Evolutionary conservation across 1,140 invertebrate genomes (phyloP), one percentile per base, ranked within the genome.

Genomic region (Drosophila kikkawai): DNA sequence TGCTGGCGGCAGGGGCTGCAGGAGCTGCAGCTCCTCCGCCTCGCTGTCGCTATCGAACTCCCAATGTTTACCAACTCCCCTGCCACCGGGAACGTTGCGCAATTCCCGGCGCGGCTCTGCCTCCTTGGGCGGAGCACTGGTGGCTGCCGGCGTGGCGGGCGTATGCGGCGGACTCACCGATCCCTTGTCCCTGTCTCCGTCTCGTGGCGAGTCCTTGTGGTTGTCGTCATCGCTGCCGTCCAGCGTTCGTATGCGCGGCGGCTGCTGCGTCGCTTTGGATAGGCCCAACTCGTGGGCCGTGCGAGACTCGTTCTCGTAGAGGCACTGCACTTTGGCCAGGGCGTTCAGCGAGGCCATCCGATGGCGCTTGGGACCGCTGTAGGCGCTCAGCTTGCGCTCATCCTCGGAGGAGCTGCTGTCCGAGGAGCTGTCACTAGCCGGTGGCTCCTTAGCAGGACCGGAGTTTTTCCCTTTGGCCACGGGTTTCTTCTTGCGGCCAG

Each of bases 301-400:
- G 51, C 96, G 94, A 44, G 95, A 96, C 92, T 98, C 97, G 91
- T 98, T 98, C 92, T 98, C 97, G 80, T 98, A 98, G 13, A 98
- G 94, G 91, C 97, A 97, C 91, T 98, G 97, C 36, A 98, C 97
- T 94, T 98, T 98, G n/a, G 97, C 97, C 79, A 97, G 93, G 1
- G 97, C 97, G 93, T 98, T 98, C 17, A 98, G 92, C 7, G 97
- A 98, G 32, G 97, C 97, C 90, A 97, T 97, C 71, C 97, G 94
- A 87, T 97, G 96, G 60, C 95, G 94, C 93, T 97, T 97, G 11
- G 96, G 96, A 0, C 96, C 96, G 60, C 75, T 85, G 29, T 81
- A 90, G 50, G 75, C 70, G 47, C 87, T 91, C 32, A 91, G 53
- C 47, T 88, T 87, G 36, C 86, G 79, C 44, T 92, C 91, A 22